phyloP scores from a whole-genome alignment of 2,888 invertebrate species.

The Quadriops clusia region DNA sequence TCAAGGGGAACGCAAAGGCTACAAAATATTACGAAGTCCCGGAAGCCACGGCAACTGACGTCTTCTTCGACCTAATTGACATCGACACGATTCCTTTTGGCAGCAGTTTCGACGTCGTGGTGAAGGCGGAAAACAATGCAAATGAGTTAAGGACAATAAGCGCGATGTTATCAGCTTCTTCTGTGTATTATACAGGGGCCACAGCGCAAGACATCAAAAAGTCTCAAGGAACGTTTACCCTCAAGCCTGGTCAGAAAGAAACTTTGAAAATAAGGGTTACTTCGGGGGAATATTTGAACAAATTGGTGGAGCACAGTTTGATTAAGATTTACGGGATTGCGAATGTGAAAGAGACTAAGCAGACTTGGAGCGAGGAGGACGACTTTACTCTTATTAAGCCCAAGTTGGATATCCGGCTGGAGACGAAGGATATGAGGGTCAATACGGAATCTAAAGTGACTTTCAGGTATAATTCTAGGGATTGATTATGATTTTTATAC shows the following conservation, averaged over 20 bases:
- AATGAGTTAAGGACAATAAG: conserved; percentile 50
- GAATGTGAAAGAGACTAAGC: conserved; percentile 58
- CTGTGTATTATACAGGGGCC: conserved; percentile 59
- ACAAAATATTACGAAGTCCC: conserved; percentile 47
- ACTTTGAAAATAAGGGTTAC: conserved; percentile 49
- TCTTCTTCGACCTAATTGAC: conserved; percentile 52
- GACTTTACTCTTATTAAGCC: conserved; percentile 61
- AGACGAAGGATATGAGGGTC: no score
- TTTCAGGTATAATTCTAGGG: no score
- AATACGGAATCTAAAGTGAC: conserved; percentile 43
- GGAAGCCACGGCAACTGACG: conserved; percentile 48
- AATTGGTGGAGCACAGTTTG: conserved; percentile 57
- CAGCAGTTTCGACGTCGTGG: conserved; percentile 52
- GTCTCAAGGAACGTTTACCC: conserved; percentile 47
- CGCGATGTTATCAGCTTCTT: conserved; percentile 49
- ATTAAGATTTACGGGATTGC: conserved; percentile 64
- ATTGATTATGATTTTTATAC: no score
- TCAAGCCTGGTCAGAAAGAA: conserved; percentile 51
- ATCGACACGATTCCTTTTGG: conserved; percentile 54
- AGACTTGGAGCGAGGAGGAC: conserved; percentile 63
- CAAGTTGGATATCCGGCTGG: conserved; percentile 50
- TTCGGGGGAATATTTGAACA: conserved; percentile 56
- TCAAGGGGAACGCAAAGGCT: conserved; percentile 48
- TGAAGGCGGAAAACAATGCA: conserved; percentile 46
- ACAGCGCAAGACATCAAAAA: conserved; percentile 50